Base-by-base conservation (phyloP, 2,113 vertebrate genomes). In the Alectura lathami region DNA sequence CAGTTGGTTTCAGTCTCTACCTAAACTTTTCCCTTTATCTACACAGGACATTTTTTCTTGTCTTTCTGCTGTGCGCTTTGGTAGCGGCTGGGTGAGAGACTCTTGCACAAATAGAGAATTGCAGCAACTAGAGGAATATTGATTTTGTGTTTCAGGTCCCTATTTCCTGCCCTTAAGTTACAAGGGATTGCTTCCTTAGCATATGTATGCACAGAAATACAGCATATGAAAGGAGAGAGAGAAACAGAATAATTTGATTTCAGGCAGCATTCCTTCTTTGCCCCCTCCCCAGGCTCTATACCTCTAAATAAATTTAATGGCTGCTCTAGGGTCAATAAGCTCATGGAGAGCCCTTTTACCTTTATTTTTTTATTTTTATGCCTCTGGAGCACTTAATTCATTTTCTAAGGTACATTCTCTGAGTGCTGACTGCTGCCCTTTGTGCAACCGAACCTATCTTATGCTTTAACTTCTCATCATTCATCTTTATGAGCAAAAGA, bases 21-120 rank as follows among this genome's bases (percentile, higher is more conserved):
- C 91, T 96, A 96, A 96, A 91, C 89, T 85, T 94, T 96, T 93
- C 75, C 78, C 81, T 95, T 97, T 94, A 82, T 92, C 94, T 96
- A 87, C 95, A 97, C 95, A 95, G 91, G 91, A 88, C 91, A 66
- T 89, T 96, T 94, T 95, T 89, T 95, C 94, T 96, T 94, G 95
- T 74, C 88, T 91, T 91, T 92, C 95, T 92, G 86, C 94, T 89
- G 62, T 4, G 56, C 42, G 3, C 78, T 91, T 57, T 83, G 91
- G 81, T 92, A 90, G 86, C 48, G 0, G 80, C 90, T 78, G 95
- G 83, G 86, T 91, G 96, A 95, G 92, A 95, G 89, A 79, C 81
- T 77, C 73, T 42, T 83, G 89, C 81, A 42, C 89, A 18, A 91
- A 91, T 22, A 94, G 82, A 91, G 94, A 86, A 27, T 11, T 79